A percentile compares a stretch with the other conserved stretches of the same genome.
phyloP scores from a whole-genome alignment of 1,140 invertebrate genomes.

The Aphaenogaster floridana region DNA sequence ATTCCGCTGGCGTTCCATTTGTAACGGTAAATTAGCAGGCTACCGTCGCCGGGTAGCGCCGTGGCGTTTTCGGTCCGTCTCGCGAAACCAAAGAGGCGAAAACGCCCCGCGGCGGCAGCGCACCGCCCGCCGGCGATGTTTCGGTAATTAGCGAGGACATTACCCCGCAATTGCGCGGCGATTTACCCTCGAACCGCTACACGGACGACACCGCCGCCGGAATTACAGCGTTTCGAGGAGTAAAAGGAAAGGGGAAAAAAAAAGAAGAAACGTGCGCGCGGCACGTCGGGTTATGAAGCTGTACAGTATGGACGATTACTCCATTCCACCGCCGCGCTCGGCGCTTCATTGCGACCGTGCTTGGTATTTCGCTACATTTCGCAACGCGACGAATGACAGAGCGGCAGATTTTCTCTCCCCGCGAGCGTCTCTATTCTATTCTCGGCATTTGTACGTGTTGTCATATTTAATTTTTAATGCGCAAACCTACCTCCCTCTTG shows the following conservation, averaged over 20 bases:
- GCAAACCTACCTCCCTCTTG: background rate
- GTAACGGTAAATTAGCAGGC: conserved; percentile 57
- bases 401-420: background rate
- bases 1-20: conserved; percentile 57
- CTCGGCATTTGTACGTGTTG: conserved; percentile 22
- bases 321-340: background rate
- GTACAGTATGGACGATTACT: conserved; percentile 34
- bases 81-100: conserved; percentile 45
- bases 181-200: conserved; percentile 45
- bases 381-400: conserved; percentile 15
- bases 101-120: conserved; percentile 1
- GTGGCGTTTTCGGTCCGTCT: conserved; percentile 11
- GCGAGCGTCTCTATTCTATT: background rate
- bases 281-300: conserved; percentile 3
- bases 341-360: conserved; percentile 3
- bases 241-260: background rate
- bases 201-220: background rate
- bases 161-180: conserved; percentile 49
- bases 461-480: conserved; percentile 50
- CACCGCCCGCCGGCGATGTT: background rate
- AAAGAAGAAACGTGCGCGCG: background rate
- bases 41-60: conserved; percentile 8
- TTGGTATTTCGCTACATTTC: conserved; percentile 6
- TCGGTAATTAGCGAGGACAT: conserved; percentile 63
- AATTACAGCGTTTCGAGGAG: conserved; percentile 4